Evolutionary conservation across 2,888 invertebrate genomes (phyloP), one percentile per base, ranked within the genome.

Genomic region (Cosmia pyralina): DNA sequence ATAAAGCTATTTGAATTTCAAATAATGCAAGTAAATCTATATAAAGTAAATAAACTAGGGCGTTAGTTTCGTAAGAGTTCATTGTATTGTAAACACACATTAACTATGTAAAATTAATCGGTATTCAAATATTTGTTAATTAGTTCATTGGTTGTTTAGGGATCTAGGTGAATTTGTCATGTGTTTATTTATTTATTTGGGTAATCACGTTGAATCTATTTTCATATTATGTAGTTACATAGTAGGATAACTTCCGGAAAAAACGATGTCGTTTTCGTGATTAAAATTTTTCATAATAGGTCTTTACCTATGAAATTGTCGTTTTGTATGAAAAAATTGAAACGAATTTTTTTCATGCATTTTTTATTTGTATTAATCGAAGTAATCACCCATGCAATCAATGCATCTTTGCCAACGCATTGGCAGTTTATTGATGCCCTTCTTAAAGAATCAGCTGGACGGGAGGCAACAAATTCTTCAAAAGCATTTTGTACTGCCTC

Each of bases 61-160:
- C 82, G 74, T 48, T 52, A 57, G 50, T 83, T 84, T 86, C 70
- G 79, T 76, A 86, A 81, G 57, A 73, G 81, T 76, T 77, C 81
- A 86, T 83, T 83, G 86, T 79, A 72, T 83, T 81, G 52, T 79
- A 75, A 69, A 72, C 57, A 81, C 19, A 52, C 22, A 72, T 81
- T 64, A 38, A 17, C 1, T 48, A 77, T 84, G 84, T 69, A 50
- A 77, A 74, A 53, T 67, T 19, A 72, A n/a, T 82, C 60, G 7
- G 64, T 72, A 28, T 77, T 71, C 55, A 70, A 48, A 48, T 71
- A 59, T 77, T 81, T 67, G 71, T 79, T 79, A 82, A 77, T 74
- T 82, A 64, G 78, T 72, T 66, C 72, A 71, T 62, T 81, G 53
- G 52, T 75, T 58, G 69, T 76, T 71, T 59, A 74, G 48, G 65